Evolutionary conservation across 2,888 invertebrate species (phyloP), one percentile per base, ranked within the genome.

Genomic region (Odontocolon sp.): DNA sequence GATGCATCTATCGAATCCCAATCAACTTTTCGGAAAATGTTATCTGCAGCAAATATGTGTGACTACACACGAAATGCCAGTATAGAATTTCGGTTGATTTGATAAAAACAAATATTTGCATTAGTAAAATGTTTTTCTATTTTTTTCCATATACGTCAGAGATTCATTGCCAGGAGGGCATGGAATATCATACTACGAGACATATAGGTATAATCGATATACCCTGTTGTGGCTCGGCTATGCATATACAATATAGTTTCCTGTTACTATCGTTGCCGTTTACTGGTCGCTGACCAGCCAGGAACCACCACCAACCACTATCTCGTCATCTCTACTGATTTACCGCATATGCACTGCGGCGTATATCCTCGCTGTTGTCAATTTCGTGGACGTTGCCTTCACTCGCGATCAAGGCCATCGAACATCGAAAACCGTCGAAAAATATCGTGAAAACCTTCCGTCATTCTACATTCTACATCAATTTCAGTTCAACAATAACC

Each of bases 291-390:
- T 78, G 80, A 72, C 77, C 68, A 72, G 78, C 77, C 83, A 80
- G 80, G 50, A 26, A 66, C 71, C 54, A 28, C 52, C 69, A 78
- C 76, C n/a, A n/a, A 72, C 76, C 57, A 78, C 31, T 83, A 83
- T 80, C 83, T 80, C 80, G 71, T 82, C 82, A 85, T 85, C 84
- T 81, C 77, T 82, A 80, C 83, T 86, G 85, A 86, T 86, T 86
- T 86, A 86, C 83, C 80, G 82, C 85, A 79, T 80, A 83, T 85
- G 84, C 84, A 82, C 18, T 9, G 9, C 3, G n/a, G n/a, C n/a
- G n/a, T n/a, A n/a, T n/a, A n/a, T 6, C 11, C 67, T 9, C 33
- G 6, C 8, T 36, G 61, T 36, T 42, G 59, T 59, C 69, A 61
- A 61, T 74, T 74, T 74, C 52, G 42, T 52, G 36, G 38, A 52